These are phyloP conservation scores for Nipponacmea schrenckii DNA, from an alignment of 2,888 invertebrate species.

Conservation along the genomic window DNA sequence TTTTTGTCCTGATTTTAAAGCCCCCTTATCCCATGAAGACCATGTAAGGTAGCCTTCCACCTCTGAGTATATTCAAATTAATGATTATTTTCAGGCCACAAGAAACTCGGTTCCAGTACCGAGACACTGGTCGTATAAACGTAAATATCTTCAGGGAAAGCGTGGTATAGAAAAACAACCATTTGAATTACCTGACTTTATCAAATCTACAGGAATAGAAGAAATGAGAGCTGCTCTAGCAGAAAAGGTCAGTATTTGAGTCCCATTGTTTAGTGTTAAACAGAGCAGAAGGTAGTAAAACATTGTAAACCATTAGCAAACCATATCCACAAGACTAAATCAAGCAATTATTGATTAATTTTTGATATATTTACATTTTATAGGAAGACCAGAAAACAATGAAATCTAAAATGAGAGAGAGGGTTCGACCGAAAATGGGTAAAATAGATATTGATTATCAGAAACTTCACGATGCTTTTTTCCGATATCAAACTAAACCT, in stretches of 20 bases:
- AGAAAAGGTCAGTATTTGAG: constrained; percentile 76
- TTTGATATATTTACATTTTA: constrained; percentile 12
- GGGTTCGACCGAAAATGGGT: constrained; percentile 95
- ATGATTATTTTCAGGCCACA: constrained; percentile 73
- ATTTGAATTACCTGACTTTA: constrained; percentile 97
- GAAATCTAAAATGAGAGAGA: constrained; percentile 97
- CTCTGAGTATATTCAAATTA: no score
- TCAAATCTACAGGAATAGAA: constrained; percentile 99
- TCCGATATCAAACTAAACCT: constrained; percentile 99
- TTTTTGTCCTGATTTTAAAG: no score
- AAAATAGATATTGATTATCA: constrained; percentile 99
- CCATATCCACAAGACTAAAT: no score
- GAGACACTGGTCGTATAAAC: constrained; percentile 97
- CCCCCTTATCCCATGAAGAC: no score
- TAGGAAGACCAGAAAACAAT: constrained; percentile 67
- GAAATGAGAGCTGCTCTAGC: constrained; percentile 98
- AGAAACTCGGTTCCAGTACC: constrained; percentile 98
- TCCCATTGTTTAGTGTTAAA: no score
- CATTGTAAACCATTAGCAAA: no score
- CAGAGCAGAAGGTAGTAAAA: no score
- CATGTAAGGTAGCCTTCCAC: no score
- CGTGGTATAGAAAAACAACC: constrained; percentile 99
- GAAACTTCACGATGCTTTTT: constrained; percentile 98
- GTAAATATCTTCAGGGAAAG: constrained; percentile 90
- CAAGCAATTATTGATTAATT: no score